Percentiles rank a stretch among this genome's conserved stretches.
Evolutionary conservation across 2,888 invertebrate genomes (phyloP).

Genomic region (Conus canariensis): DNA sequence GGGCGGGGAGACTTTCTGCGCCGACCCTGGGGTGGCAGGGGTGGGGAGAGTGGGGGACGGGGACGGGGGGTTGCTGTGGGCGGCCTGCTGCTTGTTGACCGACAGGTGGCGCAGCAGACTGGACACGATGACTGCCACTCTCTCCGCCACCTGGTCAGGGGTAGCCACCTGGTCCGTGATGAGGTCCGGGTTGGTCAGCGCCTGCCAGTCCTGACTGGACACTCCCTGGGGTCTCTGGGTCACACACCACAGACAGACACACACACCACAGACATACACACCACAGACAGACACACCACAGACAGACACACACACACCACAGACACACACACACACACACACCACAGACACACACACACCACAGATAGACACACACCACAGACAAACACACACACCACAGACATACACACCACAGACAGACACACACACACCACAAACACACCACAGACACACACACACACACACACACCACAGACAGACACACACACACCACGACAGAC

Average conservation of each 20-base stretch:
- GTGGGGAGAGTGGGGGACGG: slow-evolving; percentile 5
- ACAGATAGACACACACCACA: too few relatives aligned
- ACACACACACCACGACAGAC: too few relatives aligned
- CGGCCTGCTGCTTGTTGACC: slow-evolving; percentile 38
- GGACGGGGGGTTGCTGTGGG: slow-evolving; percentile 15
- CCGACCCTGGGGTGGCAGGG: not conserved
- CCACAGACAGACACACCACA: not conserved
- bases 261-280: not conserved
- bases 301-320: not conserved
- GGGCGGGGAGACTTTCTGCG: not conserved
- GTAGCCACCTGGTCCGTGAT: slow-evolving; percentile 62
- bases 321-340: too few relatives aligned
- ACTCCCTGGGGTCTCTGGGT: slow-evolving; percentile 67
- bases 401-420: not conserved
- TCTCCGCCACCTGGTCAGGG: slow-evolving; percentile 62
- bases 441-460: too few relatives aligned
- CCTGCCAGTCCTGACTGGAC: slow-evolving; percentile 63
- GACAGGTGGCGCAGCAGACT: slow-evolving; percentile 47
- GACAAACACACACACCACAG: too few relatives aligned
- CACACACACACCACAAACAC: slow-evolving; percentile 1
- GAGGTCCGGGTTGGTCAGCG: slow-evolving; percentile 56
- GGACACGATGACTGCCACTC: slow-evolving; percentile 61
- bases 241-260: not conserved
- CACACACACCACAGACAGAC: too few relatives aligned
- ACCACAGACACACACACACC: too few relatives aligned